phyloP scores from a whole-genome alignment of 30 jellyfish, hydroid and myxozoan genomes.

The Hydractinia echinata region DNA sequence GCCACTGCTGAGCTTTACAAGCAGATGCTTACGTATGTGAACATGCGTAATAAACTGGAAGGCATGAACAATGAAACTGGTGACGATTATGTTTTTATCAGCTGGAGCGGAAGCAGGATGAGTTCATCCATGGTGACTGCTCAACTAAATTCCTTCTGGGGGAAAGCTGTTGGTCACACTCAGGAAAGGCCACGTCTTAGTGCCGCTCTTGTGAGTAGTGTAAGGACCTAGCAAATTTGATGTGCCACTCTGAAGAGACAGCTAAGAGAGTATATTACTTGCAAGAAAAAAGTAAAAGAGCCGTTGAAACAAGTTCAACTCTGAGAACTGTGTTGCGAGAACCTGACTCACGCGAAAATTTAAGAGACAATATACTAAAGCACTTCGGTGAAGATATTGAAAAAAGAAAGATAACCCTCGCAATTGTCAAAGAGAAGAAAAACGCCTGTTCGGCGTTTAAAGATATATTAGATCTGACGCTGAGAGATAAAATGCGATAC shows the following conservation, averaged over 20 bases:
- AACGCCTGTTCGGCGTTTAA: too few species aligned
- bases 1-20: neutral
- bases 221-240: slow-evolving; percentile 12
- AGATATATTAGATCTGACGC: too few species aligned
- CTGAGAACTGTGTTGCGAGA: slow-evolving; percentile 3
- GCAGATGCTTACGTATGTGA: neutral
- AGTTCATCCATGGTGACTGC: slow-evolving; percentile 19
- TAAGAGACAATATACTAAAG: too few species aligned
- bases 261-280: slow-evolving; percentile 13
- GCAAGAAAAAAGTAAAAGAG: slow-evolving; percentile 21
- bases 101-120: slow-evolving; percentile 29
- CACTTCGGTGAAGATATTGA: too few species aligned
- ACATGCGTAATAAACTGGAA: slow-evolving; percentile 20
- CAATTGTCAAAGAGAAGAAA: too few species aligned
- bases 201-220: slow-evolving; percentile 33
- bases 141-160: slow-evolving; percentile 20
- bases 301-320: neutral
- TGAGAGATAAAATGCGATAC: too few species aligned
- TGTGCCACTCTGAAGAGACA: slow-evolving; percentile 28
- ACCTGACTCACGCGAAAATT: neutral
- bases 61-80: neutral
- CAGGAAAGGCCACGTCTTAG: slow-evolving; percentile 7
- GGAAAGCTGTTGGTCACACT: slow-evolving; percentile 17
- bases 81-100: neutral
- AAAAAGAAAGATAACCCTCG: too few species aligned